These are phyloP conservation scores for Phylloscopus trochilus DNA, from an alignment of 2,113 vertebrate species.

Conservation along the genomic window DNA sequence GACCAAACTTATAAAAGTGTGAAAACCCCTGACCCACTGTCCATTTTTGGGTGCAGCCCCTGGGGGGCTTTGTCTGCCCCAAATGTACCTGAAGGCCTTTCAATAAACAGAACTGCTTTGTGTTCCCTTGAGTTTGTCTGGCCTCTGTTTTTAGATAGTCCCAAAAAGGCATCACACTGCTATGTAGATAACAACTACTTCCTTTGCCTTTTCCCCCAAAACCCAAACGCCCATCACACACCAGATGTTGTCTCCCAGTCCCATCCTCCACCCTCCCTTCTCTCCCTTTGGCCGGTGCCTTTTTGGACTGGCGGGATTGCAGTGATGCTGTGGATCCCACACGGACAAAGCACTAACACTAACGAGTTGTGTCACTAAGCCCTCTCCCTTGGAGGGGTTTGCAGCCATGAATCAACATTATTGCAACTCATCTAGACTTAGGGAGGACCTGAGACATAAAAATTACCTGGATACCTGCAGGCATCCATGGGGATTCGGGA, in stretches of 20 bases:
- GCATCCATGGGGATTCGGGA: neutral
- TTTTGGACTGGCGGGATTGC: neutral
- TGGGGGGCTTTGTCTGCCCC: neutral
- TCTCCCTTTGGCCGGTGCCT: too few species aligned
- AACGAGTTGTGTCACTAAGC: neutral
- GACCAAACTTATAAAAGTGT: neutral
- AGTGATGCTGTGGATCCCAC: neutral
- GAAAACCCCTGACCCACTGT: accelerated
- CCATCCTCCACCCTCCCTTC: neutral
- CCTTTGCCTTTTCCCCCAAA: neutral
- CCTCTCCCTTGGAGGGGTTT: neutral
- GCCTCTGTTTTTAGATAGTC: neutral
- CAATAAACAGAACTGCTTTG: neutral
- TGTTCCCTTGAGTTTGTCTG: accelerated
- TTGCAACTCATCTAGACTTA: neutral
- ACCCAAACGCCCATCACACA: neutral
- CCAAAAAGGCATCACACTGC: neutral
- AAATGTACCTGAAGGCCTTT: neutral
- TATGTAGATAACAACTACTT: accelerated
- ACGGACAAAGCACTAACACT: neutral
- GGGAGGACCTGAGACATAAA: neutral
- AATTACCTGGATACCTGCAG: neutral
- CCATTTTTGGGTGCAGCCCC: neutral
- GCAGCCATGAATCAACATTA: neutral
- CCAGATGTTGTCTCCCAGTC: neutral